A percentile compares a stretch with the other conserved stretches of the same genome.
Evolutionary conservation across 2,888 invertebrate species (phyloP).

Genomic region (Caenorhabditis virilis): DNA sequence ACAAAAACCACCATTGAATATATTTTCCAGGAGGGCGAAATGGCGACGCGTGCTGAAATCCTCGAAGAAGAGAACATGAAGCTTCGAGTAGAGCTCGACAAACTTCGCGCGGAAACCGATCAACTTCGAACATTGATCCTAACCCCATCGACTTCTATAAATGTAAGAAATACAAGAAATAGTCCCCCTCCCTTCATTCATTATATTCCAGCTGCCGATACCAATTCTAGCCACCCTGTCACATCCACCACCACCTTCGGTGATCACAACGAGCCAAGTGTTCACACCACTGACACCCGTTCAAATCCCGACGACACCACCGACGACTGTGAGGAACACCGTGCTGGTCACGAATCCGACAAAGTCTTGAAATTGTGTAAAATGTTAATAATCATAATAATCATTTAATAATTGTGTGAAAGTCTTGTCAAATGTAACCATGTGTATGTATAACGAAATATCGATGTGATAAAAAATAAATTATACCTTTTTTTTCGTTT

Average conservation of each 20-base stretch:
- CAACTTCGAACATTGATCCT: slow-evolving; percentile 39
- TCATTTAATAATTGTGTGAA: no score
- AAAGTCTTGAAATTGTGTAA: no score
- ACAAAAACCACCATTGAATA: neutral
- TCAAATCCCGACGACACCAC: slow-evolving; percentile 35
- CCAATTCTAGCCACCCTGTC: slow-evolving; percentile 13
- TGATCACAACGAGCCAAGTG: slow-evolving; percentile 42
- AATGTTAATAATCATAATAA: no score
- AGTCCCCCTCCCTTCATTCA: neutral
- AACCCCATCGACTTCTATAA: slow-evolving; percentile 30
- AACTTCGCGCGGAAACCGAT: slow-evolving; percentile 46
- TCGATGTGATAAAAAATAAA: slow-evolving; percentile 69
- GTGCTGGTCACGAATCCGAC: slow-evolving; percentile 39
- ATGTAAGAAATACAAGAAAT: slow-evolving; percentile 9
- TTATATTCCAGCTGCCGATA: slow-evolving; percentile 16
- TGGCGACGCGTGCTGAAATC: slow-evolving; percentile 85
- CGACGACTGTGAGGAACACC: slow-evolving; percentile 36
- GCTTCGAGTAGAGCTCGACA: slow-evolving; percentile 46
- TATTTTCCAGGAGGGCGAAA: slow-evolving; percentile 81
- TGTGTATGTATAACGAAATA: no score
- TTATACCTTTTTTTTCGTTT: neutral
- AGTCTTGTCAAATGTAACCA: no score
- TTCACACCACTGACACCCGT: slow-evolving; percentile 26
- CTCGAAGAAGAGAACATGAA: slow-evolving; percentile 85
- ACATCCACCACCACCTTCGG: slow-evolving; percentile 14